Conservation (phyloP, 2,797 vertebrate species). For the Sarcophilus harrisii region DNA sequence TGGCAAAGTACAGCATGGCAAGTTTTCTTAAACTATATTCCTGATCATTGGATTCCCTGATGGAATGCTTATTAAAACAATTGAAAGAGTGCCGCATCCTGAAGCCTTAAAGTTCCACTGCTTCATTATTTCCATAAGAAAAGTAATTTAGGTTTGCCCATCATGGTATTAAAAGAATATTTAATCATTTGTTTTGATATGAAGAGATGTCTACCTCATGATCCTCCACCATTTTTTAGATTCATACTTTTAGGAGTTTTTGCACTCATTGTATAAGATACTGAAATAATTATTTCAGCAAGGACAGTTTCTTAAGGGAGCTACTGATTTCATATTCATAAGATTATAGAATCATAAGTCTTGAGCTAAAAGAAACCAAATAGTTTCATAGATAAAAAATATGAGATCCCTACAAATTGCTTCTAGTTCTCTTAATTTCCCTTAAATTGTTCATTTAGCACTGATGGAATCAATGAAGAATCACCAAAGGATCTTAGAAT, state of each 20-base stretch:
- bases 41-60: conserved; percentile 7
- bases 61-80: background rate
- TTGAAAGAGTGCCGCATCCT: background rate
- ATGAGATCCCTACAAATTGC: background rate
- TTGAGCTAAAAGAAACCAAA: background rate
- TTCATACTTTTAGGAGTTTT: background rate
- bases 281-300: background rate
- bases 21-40: conserved; percentile 19
- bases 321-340: background rate
- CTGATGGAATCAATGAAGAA: background rate
- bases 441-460: background rate
- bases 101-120: background rate
- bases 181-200: background rate
- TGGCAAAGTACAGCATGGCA: background rate
- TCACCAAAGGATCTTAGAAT: background rate
- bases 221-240: background rate
- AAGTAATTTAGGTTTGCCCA: background rate
- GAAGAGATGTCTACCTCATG: background rate
- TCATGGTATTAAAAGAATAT: background rate
- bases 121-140: background rate
- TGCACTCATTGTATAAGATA: background rate
- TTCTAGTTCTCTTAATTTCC: background rate
- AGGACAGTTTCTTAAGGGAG: background rate
- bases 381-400: background rate
- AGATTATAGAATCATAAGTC: background rate